Evolutionary conservation across 2,888 invertebrate genomes (phyloP).

Genomic region (Tinea semifulvella): DNA sequence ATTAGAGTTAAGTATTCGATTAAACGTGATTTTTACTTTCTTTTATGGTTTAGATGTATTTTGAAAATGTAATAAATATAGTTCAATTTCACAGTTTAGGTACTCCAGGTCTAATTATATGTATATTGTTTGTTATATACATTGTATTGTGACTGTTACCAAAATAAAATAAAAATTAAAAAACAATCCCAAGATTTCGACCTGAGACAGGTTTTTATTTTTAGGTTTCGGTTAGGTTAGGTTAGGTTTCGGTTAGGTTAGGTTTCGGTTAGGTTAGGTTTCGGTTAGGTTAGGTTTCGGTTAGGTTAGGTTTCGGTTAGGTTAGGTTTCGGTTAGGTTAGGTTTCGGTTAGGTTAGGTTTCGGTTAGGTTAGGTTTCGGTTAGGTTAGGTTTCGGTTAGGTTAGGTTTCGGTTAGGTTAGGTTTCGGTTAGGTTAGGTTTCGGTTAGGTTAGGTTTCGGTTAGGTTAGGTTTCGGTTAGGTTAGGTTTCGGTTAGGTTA

Average conservation of each 20-base stretch:
- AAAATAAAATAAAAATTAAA: too few species aligned
- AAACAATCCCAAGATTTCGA: background rate
- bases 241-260: conserved; percentile 23
- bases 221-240: conserved; percentile 11
- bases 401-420: conserved; percentile 24
- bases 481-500: conserved; percentile 24
- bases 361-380: conserved; percentile 23
- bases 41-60: too few species aligned
- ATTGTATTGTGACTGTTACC: too few species aligned
- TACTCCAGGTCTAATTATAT: too few species aligned
- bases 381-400: conserved; percentile 25
- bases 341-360: conserved; percentile 21
- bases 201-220: background rate
- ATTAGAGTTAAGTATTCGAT: too few species aligned
- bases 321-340: conserved; percentile 24
- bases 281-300: conserved; percentile 23
- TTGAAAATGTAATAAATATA: too few species aligned
- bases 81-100: too few species aligned
- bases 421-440: conserved; percentile 21
- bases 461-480: conserved; percentile 25
- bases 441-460: conserved; percentile 23
- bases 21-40: too few species aligned
- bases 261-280: conserved; percentile 21
- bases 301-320: conserved; percentile 25
- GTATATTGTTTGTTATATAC: too few species aligned